These are phyloP conservation scores for Hyla sarda DNA, from an alignment of 2,113 vertebrate genomes.

Conservation along the genomic window DNA sequence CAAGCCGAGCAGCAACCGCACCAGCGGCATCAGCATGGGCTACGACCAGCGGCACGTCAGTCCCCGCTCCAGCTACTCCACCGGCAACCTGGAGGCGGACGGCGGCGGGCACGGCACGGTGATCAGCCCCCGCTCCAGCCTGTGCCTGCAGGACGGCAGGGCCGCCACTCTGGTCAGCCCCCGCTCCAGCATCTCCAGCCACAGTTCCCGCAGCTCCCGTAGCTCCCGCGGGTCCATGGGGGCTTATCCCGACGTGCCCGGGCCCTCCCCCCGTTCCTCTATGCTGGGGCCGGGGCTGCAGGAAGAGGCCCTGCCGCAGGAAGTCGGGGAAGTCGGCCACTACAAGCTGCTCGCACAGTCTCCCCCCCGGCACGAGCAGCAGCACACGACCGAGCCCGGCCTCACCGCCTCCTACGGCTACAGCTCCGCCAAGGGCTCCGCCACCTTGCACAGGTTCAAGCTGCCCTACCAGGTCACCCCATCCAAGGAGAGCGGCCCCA, in stretches of 20 bases:
- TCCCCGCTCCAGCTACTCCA: slow-evolving; percentile 85
- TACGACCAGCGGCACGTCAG: slow-evolving; percentile 93
- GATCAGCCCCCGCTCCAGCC: slow-evolving; percentile 85
- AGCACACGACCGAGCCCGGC: slow-evolving; percentile 63
- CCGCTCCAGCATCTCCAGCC: slow-evolving; percentile 90
- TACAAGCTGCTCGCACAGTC: slow-evolving; percentile 74
- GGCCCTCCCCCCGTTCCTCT: slow-evolving; percentile 82
- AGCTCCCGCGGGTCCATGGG: slow-evolving; percentile 89
- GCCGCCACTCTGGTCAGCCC: slow-evolving; percentile 77
- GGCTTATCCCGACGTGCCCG: slow-evolving; percentile 83
- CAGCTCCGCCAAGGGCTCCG: slow-evolving; percentile 72
- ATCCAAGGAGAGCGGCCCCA: slow-evolving; percentile 85
- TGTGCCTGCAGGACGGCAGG: slow-evolving; percentile 83
- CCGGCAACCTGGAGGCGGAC: slow-evolving; percentile 66
- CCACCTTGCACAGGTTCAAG: slow-evolving; percentile 79
- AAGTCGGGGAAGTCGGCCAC: slow-evolving; percentile 75
- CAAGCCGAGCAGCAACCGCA: slow-evolving; percentile 88
- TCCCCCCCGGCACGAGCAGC: slow-evolving; percentile 72
- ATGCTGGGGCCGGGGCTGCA: slow-evolving; percentile 76
- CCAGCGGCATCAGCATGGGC: slow-evolving; percentile 96
- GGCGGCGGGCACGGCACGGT: slow-evolving; percentile 63
- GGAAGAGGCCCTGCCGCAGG: slow-evolving; percentile 65
- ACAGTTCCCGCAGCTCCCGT: slow-evolving; percentile 84
- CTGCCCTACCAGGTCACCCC: slow-evolving; percentile 88
- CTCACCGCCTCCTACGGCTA: slow-evolving; percentile 68